Evolutionary conservation across 1,140 invertebrate genomes (phyloP), one percentile per base, ranked within the genome.

Genomic region (Cylas formicarius): DNA sequence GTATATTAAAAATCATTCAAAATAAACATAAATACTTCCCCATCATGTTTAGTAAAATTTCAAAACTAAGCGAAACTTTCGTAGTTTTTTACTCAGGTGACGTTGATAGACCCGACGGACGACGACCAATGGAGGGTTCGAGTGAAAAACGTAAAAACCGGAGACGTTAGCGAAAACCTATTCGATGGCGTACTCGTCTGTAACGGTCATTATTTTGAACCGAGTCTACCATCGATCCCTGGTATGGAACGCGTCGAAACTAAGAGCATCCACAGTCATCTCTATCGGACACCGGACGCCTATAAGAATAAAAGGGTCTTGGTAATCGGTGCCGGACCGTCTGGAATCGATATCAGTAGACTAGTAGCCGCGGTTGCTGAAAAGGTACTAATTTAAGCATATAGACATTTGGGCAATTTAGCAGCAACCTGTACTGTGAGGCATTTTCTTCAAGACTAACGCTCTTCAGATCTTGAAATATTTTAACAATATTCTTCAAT

Each of bases 291-390:
- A 2, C 80, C 84, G 0, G 74, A 82, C 10, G 53, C 67, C 3
- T 93, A 84, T 61, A 54, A 61, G 21, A 74, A 67, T 51, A 75
- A 84, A 58, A 70, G 53, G 4, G 86, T 94, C 0, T 66, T 86
- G 1, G 78, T 93, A 19, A 67, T 95, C 18, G 92, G 92, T 5
- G 87, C 83, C 24, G 87, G 86, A 10, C 81, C 87, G 7, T 93
- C 89, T n/a, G 90, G 88, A 3, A 75, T 82, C 73, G 90, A 93
- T 65, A 79, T 93, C 27, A 75, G 82, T 1, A 59, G 86, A 31
- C 86, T 90, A 53, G 75, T 92, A 51, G 75, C 82, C 6, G 59
- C 63, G 32, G 72, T 75, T 9, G 80, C 84, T 0, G 61, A 72
- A 45, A 67, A 74, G 44, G 83, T 87, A 32, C 34, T 36, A 3